Conservation (phyloP, 2,113 vertebrate species). For the Callipepla squamata region DNA sequence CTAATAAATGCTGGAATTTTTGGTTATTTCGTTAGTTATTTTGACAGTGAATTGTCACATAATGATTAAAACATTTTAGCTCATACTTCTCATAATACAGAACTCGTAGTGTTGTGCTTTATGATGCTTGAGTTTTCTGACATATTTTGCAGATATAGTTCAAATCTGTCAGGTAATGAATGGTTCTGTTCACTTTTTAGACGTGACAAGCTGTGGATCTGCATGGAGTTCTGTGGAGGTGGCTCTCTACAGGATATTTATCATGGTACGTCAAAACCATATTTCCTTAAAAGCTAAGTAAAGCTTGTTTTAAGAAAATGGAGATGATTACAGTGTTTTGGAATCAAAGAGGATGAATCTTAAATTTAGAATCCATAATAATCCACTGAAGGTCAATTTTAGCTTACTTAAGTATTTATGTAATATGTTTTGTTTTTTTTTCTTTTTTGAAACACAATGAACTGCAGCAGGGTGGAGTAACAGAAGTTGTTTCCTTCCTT, state of each 20-base stretch:
- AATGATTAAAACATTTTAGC: not conserved
- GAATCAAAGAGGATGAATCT: not conserved
- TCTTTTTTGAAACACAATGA: not conserved
- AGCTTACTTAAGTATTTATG: not conserved
- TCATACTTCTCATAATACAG: not conserved
- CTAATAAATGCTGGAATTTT: not conserved
- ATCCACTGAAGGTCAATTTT: not conserved
- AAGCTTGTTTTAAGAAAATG: conserved; percentile 20
- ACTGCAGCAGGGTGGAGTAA: not conserved
- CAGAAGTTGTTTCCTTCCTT: not conserved
- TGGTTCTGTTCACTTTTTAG: conserved; percentile 76
- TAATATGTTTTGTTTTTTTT: not conserved
- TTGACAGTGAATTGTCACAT: not conserved
- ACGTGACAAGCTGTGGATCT: conserved; percentile 98
- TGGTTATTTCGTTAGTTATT: not conserved
- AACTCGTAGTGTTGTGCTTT: not conserved
- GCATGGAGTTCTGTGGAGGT: conserved; percentile 98
- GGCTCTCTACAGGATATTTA: conserved; percentile 91
- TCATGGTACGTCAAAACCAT: conserved; percentile 83
- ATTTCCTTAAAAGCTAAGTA: conserved; percentile 23
- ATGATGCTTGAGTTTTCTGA: not conserved
- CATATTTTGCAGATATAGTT: not conserved
- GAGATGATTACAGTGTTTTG: not conserved
- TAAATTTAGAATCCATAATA: not conserved
- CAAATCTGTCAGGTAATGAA: conserved; percentile 13